Evolutionary conservation across 1,140 invertebrate genomes (phyloP).

Genomic region (Drosophila varians): DNA sequence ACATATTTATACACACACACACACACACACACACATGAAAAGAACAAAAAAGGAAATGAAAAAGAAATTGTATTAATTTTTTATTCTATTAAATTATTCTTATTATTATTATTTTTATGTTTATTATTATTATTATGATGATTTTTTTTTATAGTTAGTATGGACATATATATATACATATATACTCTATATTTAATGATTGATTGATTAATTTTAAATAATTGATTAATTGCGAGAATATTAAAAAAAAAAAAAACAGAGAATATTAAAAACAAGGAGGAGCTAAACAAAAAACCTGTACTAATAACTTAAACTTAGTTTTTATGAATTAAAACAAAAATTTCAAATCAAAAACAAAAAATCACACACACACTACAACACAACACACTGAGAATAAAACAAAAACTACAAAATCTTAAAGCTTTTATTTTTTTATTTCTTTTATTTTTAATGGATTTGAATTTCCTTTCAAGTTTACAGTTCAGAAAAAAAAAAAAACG

Average conservation of each 20-base stretch:
- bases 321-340: slow-evolving; percentile 45
- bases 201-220: slow-evolving; percentile 60
- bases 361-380: slow-evolving; percentile 52
- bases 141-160: slow-evolving; percentile 68
- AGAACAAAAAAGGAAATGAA: slow-evolving; percentile 17
- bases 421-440: slow-evolving; percentile 15
- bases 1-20: slow-evolving; percentile 62
- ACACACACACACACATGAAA: slow-evolving; percentile 36
- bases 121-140: slow-evolving; percentile 75
- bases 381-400: slow-evolving; percentile 37
- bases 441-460: slow-evolving; percentile 11
- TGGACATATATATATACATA: slow-evolving; percentile 39
- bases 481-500: not conserved
- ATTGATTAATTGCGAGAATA: slow-evolving; percentile 55
- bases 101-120: slow-evolving; percentile 81
- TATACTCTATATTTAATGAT: slow-evolving; percentile 39
- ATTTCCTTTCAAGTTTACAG: slow-evolving; percentile 27
- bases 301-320: slow-evolving; percentile 69
- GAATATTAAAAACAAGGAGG: slow-evolving; percentile 38
- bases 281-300: slow-evolving; percentile 57
- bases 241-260: slow-evolving; percentile 19
- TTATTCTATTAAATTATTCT: slow-evolving; percentile 82
- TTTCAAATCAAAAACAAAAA: slow-evolving; percentile 35
- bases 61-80: slow-evolving; percentile 81
- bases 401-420: slow-evolving; percentile 57